Base-by-base conservation (phyloP, 2,797 vertebrate genomes). In the Margarornis squamiger region DNA sequence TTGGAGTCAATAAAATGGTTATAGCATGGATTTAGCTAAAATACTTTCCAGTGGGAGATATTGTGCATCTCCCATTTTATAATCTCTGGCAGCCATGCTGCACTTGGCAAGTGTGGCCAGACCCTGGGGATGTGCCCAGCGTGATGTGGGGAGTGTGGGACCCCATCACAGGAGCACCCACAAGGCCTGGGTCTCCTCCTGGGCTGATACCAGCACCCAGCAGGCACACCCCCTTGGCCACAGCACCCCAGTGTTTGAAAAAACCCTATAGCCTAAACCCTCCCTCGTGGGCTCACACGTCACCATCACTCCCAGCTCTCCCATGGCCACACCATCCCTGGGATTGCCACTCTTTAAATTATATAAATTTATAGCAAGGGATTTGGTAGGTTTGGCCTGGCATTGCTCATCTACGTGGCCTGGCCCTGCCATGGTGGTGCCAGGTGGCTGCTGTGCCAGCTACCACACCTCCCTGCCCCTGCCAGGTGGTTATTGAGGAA, bases 1-100 rank as follows among this genome's bases (percentile, higher is more conserved):
- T 95, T 59, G 67, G 55, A 97, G 91, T 95, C 90, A 95, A 94
- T 95, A 95, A 94, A 93, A 85, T 87, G 94, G 80, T 92, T 95
- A 94, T 73, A 95, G 67, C 90, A 95, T 93, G 94, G 94, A 46
- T 95, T 93, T 91, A 95, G 93, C 86, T 65, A 74, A 82, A 93
- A 96, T 93, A 94, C 27, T 94, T 97, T 97, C 90, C 93, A 89
- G 7, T 38, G 67, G 83, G 80, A 84, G 52, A 88, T 57, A 85
- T 67, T 24, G 34, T n/a, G 52, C 41, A 54, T 84, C 88, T 85
- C 83, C 77, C 66, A 71, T 65, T 82, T 76, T 79, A 36, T 80
- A n/a, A 58, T 27, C 48, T 52, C 88, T 55, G 36, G 58, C 63
- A 86, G 86, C 73, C 71, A 68, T 1, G 1, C 14, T 61, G 76